Percentiles rank a stretch among this genome's conserved stretches.
Conservation (phyloP, 2,113 vertebrate species). For the Emydocephalus ijimae region DNA sequence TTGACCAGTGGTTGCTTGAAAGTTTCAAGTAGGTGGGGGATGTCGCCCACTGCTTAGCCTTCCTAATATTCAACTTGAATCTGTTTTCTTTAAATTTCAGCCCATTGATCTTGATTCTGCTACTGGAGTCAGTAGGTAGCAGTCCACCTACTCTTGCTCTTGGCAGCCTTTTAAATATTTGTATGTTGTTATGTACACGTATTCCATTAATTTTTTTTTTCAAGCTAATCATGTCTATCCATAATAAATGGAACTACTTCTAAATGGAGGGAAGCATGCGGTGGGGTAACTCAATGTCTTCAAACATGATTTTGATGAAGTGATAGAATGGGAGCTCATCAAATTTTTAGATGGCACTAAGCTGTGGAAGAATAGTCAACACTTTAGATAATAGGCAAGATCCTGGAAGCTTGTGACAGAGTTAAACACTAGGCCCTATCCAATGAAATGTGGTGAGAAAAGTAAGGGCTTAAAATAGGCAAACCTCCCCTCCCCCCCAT, state of each 20-base stretch:
- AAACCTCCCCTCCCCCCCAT: neutral
- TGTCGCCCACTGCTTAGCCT: neutral
- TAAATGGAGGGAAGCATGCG: neutral
- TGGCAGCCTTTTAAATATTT: neutral
- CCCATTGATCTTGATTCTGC: neutral
- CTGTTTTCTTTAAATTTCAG: neutral
- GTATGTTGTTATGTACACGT: neutral
- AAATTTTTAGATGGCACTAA: neutral
- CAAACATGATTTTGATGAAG: neutral
- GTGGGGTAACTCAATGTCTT: neutral
- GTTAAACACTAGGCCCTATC: neutral
- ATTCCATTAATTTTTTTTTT: neutral
- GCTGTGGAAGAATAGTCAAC: neutral
- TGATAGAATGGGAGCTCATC: neutral
- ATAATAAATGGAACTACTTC: neutral
- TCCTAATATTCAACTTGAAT: neutral
- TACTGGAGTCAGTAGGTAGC: neutral
- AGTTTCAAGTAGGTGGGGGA: neutral
- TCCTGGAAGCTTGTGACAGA: neutral
- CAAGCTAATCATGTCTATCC: neutral
- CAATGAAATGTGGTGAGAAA: neutral
- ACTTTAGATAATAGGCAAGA: neutral
- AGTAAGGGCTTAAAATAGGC: neutral
- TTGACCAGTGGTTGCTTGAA: neutral
- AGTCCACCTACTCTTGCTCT: neutral